phyloP scores from a whole-genome alignment of 2,888 invertebrate genomes.

The Temnothorax ravouxi region DNA sequence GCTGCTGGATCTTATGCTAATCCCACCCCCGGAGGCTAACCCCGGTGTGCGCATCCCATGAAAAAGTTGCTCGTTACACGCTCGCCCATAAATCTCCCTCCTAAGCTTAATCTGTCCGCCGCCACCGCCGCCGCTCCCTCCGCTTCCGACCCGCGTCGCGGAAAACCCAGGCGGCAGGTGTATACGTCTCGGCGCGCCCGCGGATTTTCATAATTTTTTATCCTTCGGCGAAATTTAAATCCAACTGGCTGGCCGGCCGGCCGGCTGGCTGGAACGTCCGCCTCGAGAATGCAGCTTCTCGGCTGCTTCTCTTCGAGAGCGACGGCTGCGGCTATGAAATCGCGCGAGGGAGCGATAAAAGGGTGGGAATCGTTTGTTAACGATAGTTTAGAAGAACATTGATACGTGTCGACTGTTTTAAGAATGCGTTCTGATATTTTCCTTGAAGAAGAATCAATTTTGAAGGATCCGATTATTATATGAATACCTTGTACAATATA shows the following conservation, averaged over 20 bases:
- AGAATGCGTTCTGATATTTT: neutral
- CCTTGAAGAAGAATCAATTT: neutral
- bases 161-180: slow-evolving; percentile 80
- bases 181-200: slow-evolving; percentile 66
- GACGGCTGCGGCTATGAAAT: slow-evolving; percentile 4
- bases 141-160: slow-evolving; percentile 58
- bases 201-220: slow-evolving; percentile 82
- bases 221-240: slow-evolving; percentile 75
- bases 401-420: neutral
- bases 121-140: slow-evolving; percentile 48
- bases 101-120: slow-evolving; percentile 84
- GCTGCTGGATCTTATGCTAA: slow-evolving; percentile 85
- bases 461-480: neutral
- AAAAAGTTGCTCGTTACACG: slow-evolving; percentile 84
- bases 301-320: neutral
- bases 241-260: slow-evolving; percentile 7
- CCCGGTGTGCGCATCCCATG: slow-evolving; percentile 78
- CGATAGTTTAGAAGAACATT: neutral
- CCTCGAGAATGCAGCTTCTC: slow-evolving; percentile 24
- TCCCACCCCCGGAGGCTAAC: slow-evolving; percentile 81
- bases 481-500: neutral
- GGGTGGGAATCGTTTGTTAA: neutral
- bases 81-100: slow-evolving; percentile 83
- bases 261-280: neutral
- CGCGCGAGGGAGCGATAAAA: neutral